These are phyloP conservation scores for Heliconius erato DNA, from an alignment of 2,888 invertebrate species.

Conservation along the genomic window DNA sequence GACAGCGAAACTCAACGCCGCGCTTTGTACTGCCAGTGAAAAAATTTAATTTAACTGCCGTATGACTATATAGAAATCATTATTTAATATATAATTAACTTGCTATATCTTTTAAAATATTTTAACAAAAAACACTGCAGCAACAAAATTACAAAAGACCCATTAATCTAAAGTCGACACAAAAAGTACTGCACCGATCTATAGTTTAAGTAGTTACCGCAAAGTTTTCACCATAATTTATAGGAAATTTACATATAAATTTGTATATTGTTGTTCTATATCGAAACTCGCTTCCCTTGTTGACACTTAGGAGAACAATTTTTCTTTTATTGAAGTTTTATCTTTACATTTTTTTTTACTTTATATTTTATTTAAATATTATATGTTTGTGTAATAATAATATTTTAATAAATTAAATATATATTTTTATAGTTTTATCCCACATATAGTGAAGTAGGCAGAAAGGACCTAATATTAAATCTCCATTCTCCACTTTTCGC, in stretches of 20 bases:
- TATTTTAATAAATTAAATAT: too few relatives aligned
- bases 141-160: not conserved
- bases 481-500: too few relatives aligned
- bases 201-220: slow-evolving; percentile 6
- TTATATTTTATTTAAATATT: too few relatives aligned
- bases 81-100: not conserved
- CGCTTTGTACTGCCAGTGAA: too few relatives aligned
- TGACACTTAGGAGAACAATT: not conserved
- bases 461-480: too few relatives aligned
- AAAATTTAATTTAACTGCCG: too few relatives aligned
- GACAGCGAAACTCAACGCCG: too few relatives aligned
- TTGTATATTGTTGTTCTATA: not conserved
- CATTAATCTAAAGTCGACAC: slow-evolving; percentile 27
- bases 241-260: slow-evolving; percentile 3
- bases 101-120: not conserved
- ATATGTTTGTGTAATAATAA: too few relatives aligned
- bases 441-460: too few relatives aligned
- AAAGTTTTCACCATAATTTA: slow-evolving; percentile 22
- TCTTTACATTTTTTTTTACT: not conserved
- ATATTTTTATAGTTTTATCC: too few relatives aligned
- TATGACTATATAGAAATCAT: too few relatives aligned
- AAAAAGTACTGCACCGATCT: slow-evolving; percentile 26
- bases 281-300: not conserved
- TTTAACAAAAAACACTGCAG: not conserved
- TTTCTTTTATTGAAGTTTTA: not conserved